Evolutionary conservation across 2,113 vertebrate species (phyloP), one percentile per base, ranked within the genome.

Genomic region (Megaleporinus macrocephalus): DNA sequence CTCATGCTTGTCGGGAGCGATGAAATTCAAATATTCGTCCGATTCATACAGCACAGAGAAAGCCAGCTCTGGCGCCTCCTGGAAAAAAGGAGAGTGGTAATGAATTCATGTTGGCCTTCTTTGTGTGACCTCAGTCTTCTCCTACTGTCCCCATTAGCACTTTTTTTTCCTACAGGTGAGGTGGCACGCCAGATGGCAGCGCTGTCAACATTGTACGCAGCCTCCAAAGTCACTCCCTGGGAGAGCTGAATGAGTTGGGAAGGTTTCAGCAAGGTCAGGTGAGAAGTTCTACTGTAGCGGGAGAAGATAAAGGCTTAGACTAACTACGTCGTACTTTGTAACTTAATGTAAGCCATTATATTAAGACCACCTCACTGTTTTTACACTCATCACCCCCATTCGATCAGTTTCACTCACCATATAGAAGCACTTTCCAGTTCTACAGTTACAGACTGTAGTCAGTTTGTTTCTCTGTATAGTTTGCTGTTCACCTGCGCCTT

Each of bases 1-100:
- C 96, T 98, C 97, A 26, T 98, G 96, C 88, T 98, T 99, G 90
- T 99, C 97, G 73, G 98, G 97, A 92, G 98, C 98, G 27, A 99
- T 98, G 89, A 99, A 99, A 92, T 99, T 98, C 90, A 99, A 76
- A 65, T 98, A 97, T 89, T 98, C 97, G 75, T 98, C 98, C 0
- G 98, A 98, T 89, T 99, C 97, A 53, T 98, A 98, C 82, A 99
- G 87, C 90, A 99, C 95, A 47, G 98, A 99, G 94, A 99, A 99
- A 74, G 98, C 97, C 84, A 99, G 95, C 89, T 99, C 98, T 63
- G 98, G 94, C 90, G 98, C 93, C 93, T 99, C 98, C 98, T 99
- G 84, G 15, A 91, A 70, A 70, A 11, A 69, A 82, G 24, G 24
- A 30, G 26, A 79, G 57, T 15, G 70, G 51, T 33, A 73, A 68